Conservation (phyloP, 2,888 invertebrate species). For the Perizoma flavofasciatum region DNA sequence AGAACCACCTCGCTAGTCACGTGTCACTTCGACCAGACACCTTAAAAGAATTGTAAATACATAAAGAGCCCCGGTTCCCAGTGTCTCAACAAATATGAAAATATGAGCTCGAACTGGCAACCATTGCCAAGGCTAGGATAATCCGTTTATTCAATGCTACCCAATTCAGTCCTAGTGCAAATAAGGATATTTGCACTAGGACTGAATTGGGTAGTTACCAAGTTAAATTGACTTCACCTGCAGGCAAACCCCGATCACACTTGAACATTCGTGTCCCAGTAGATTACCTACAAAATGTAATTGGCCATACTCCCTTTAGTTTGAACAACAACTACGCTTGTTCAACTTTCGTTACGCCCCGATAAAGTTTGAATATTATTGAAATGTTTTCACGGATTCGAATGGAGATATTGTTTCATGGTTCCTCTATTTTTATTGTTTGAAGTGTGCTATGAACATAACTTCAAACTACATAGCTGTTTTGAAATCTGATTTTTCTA, state of each 20-base stretch:
- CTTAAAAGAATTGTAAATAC: no score
- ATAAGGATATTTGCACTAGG: no score
- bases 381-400: constrained; percentile 35
- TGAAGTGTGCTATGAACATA: neutral
- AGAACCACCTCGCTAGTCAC: no score
- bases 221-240: constrained; percentile 22
- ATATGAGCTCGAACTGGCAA: no score
- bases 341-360: constrained; percentile 28
- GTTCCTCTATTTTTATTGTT: constrained; percentile 11
- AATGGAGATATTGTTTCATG: constrained; percentile 27
- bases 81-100: no score
- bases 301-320: constrained; percentile 24
- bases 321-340: constrained; percentile 15
- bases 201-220: constrained; percentile 6
- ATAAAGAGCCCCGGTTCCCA: no score
- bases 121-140: no score
- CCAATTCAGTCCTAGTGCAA: no score
- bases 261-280: constrained; percentile 28
- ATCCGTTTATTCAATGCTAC: no score
- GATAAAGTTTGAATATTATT: constrained; percentile 35
- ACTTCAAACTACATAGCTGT: neutral
- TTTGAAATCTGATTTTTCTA: neutral
- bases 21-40: no score
- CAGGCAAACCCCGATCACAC: constrained; percentile 27
- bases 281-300: constrained; percentile 32